Conservation (phyloP, 2,888 invertebrate species). For the Clanis bilineata region DNA sequence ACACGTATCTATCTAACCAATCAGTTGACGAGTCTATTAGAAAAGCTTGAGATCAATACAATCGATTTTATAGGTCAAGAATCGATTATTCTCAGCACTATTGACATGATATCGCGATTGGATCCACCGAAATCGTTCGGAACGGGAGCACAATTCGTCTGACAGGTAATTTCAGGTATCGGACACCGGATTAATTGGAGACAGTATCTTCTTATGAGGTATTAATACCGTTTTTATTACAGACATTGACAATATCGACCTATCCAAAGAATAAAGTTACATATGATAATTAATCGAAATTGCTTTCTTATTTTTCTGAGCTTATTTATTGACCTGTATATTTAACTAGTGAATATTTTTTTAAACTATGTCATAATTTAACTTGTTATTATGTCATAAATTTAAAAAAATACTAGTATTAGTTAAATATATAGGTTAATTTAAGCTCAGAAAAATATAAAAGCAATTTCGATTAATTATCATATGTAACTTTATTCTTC, state of each 20-base stretch:
- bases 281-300: too few relatives aligned
- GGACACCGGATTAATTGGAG: constrained; percentile 9
- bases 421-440: too few relatives aligned
- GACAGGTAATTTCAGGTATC: constrained; percentile 13
- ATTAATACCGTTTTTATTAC: constrained; percentile 7
- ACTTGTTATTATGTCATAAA: too few relatives aligned
- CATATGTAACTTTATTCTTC: too few relatives aligned
- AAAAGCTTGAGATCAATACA: background rate
- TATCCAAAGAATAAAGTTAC: too few relatives aligned
- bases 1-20: background rate
- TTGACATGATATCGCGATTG: background rate
- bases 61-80: background rate
- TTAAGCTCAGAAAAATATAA: too few relatives aligned
- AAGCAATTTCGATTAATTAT: too few relatives aligned
- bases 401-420: too few relatives aligned
- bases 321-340: too few relatives aligned
- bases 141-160: background rate
- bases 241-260: constrained; percentile 23
- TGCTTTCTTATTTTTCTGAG: too few relatives aligned
- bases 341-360: too few relatives aligned
- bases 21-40: background rate
- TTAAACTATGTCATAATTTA: too few relatives aligned
- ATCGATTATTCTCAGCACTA: background rate
- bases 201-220: constrained; percentile 1
- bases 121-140: background rate